These are phyloP conservation scores for Dicerorhinus sumatrensis DNA, from an alignment of 2,113 vertebrate species.

Conservation along the genomic window DNA sequence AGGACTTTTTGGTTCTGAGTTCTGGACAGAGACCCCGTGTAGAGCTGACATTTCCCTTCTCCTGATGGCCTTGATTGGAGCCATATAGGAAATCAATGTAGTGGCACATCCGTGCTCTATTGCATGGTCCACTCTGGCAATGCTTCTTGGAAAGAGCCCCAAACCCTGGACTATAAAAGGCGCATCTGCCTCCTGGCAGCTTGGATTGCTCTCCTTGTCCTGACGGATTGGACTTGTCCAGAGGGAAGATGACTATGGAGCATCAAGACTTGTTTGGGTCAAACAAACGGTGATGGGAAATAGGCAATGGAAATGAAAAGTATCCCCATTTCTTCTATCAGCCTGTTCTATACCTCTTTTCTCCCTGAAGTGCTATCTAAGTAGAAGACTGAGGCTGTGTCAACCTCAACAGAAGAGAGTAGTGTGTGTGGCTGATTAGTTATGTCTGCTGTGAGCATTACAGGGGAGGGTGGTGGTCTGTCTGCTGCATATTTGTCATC, in stretches of 20 bases:
- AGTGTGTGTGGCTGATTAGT: background rate
- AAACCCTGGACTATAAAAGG: background rate
- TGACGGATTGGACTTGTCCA: background rate
- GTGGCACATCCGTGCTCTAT: background rate
- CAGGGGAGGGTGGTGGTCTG: no score
- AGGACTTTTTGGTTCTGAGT: background rate
- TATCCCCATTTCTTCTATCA: background rate
- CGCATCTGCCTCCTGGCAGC: background rate
- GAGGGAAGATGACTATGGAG: rapidly evolving
- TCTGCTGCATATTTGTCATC: background rate
- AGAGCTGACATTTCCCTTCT: background rate
- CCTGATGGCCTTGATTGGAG: background rate
- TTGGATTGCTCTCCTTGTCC: background rate
- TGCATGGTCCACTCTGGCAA: no score
- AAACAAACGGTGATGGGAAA: background rate
- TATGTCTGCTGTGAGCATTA: background rate
- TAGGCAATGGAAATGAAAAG: background rate
- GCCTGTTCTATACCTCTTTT: rapidly evolving
- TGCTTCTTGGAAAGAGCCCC: background rate
- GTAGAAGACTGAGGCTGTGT: background rate
- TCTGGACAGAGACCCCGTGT: background rate
- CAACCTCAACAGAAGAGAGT: background rate
- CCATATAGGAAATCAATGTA: background rate
- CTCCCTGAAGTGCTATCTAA: background rate
- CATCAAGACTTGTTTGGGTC: background rate